phyloP scores from a whole-genome alignment of 2,888 invertebrate species.

The Rhodophaea formosa region DNA sequence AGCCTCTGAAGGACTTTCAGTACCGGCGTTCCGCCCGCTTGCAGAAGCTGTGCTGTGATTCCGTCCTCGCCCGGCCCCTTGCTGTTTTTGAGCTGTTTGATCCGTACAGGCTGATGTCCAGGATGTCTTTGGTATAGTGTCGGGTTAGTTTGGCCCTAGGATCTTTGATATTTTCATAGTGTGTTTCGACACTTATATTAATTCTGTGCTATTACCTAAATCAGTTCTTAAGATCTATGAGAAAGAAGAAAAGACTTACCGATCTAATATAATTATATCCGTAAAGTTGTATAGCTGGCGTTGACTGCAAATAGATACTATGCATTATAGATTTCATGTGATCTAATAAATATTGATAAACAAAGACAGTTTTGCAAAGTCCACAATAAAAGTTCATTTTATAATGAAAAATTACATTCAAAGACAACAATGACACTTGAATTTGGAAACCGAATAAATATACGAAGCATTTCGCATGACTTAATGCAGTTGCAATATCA shows the following conservation, averaged over 20 bases:
- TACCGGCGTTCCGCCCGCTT: too few species aligned
- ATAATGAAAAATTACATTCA: not conserved
- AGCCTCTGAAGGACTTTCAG: too few species aligned
- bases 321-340: not conserved
- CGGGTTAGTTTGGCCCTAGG: too few species aligned
- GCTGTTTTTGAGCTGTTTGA: too few species aligned
- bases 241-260: not conserved
- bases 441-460: not conserved
- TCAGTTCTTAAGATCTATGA: too few species aligned
- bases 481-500: not conserved
- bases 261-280: constrained; percentile 5
- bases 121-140: too few species aligned
- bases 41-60: too few species aligned
- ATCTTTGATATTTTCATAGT: too few species aligned
- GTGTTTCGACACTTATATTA: too few species aligned
- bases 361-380: not conserved
- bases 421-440: not conserved
- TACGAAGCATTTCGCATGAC: not conserved
- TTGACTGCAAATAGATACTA: not conserved
- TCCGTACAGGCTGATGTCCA: too few species aligned
- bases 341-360: not conserved
- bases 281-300: not conserved
- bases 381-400: not conserved
- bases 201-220: too few species aligned
- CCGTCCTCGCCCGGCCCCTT: too few species aligned